Base-by-base conservation (phyloP, 2,888 invertebrate species). In the Meiosimyza platycephala region DNA sequence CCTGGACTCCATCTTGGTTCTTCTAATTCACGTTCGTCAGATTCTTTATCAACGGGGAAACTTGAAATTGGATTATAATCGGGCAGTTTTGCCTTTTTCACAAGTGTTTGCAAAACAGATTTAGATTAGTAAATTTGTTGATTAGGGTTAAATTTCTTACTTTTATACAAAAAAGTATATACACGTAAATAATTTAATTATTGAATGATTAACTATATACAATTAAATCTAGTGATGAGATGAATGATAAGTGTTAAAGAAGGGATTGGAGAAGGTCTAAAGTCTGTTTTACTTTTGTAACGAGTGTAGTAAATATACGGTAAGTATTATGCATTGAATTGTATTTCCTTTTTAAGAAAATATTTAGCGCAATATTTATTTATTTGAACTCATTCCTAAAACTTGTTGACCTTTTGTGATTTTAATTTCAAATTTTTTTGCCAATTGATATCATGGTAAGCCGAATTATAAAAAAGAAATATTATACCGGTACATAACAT, bases 1-100 rank as follows among this genome's bases (percentile, higher is more conserved):
- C 95, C 95, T 75, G 98, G 98, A 87, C 95, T 91, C 98, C 98
- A 98, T 89, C 95, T 91, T 87, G 96, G 89, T 88, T 97, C 97
- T 88, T 98, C 98, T 85, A 88, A 82, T 85, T 88, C 88, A 81
- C 88, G 85, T 84, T 87, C 87, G 82, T 87, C 87, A 79, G 84
- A 83, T 85, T 87, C 88, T 85, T 87, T 86, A 81, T 87, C 88
- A 84, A 87, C 84, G 79, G 87, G 86, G 84, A 87, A 88, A 85
- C 86, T 87, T 87, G 87, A 86, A 84, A 87, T 87, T 85, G 87
- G 88, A 85, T 87, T 85, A 87, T 87, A 88, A 85, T 88, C 88
- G 85, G 88, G 88, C 85, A 88, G 85, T 86, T 87, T 87, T 85
- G 88, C 88, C 88, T 88, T 81, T 80, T 76, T 74, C 77, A 51